Evolutionary conservation across 30 jellyfish, hydroid and myxozoan species (phyloP), one percentile per base, ranked within the genome.

Genomic region (Phacellophora camtschatica): DNA sequence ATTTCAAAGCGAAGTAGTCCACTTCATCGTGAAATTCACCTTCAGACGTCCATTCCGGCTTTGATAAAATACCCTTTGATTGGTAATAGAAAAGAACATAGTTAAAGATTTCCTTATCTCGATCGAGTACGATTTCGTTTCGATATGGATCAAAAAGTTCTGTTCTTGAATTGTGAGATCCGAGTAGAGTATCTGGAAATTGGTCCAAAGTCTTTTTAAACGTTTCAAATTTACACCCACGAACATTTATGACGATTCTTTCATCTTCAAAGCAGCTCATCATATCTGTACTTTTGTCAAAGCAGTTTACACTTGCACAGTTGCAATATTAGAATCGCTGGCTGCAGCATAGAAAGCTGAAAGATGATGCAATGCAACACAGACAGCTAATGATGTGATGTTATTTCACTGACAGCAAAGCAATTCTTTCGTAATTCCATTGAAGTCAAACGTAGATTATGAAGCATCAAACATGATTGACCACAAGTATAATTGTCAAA

Each of bases 121-220:
- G 87, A 42, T 83, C 68, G 15, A 83, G 77, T 13, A 25, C 3
- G 20, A 83, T 25, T 50, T 83, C 95, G 13, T 51, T 37, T 1
- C 39, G 55, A 10, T 20, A 46, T 5, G 55, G 62, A 65, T 69
- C 79, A 65, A 30, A 69, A 56, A 51, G 62, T 54, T 35, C n/a
- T 32, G 33, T 11, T 33, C 95, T 83, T 15, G 72, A 11, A 23
- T 19, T 45, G 29, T 84, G 83, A 31, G 46, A 35, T 5, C 95
- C 95, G 39, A 83, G 95, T 11, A 83, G 69, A 25, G 95, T 68
- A 29, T 83, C 82, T 0, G 95, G 95, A 58, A 70, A 69, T 25
- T 19, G 46, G 15, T 83, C 61, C 82, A 83, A 56, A 2, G 95
- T 83, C 29, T 46, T 36, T 34, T 16, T 32, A 25, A 19, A 56